These are phyloP conservation scores for Threskiornis aethiopicus DNA, from an alignment of 2,797 vertebrate genomes.

Conservation along the genomic window DNA sequence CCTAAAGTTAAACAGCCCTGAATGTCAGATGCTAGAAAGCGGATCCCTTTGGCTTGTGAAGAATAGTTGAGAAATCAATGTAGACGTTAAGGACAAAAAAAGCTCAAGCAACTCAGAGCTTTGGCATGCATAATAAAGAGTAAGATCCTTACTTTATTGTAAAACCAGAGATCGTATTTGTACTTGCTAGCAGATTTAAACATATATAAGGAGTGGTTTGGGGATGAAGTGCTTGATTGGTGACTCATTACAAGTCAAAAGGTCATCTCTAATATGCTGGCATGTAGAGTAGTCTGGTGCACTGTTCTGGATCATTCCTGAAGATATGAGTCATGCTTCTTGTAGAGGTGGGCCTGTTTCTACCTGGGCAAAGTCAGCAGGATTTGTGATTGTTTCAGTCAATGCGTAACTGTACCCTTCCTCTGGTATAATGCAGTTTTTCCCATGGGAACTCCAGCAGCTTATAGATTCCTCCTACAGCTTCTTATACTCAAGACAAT, in stretches of 20 bases:
- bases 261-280: neutral
- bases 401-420: neutral
- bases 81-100: neutral
- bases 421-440: neutral
- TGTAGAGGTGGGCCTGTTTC: neutral
- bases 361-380: neutral
- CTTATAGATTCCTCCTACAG: neutral
- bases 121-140: neutral
- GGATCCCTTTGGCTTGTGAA: neutral
- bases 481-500: neutral
- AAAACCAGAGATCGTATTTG: neutral
- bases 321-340: neutral
- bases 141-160: neutral
- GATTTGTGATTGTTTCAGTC: neutral
- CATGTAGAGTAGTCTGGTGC: neutral
- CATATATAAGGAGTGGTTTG: neutral
- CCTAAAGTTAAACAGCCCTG: neutral
- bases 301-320: neutral
- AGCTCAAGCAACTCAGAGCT: neutral
- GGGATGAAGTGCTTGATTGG: neutral
- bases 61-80: neutral
- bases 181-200: neutral
- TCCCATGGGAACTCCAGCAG: neutral
- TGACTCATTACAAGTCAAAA: neutral
- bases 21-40: neutral